phyloP scores from a whole-genome alignment of 2,797 vertebrate genomes.

The Enteromius mattozi region DNA sequence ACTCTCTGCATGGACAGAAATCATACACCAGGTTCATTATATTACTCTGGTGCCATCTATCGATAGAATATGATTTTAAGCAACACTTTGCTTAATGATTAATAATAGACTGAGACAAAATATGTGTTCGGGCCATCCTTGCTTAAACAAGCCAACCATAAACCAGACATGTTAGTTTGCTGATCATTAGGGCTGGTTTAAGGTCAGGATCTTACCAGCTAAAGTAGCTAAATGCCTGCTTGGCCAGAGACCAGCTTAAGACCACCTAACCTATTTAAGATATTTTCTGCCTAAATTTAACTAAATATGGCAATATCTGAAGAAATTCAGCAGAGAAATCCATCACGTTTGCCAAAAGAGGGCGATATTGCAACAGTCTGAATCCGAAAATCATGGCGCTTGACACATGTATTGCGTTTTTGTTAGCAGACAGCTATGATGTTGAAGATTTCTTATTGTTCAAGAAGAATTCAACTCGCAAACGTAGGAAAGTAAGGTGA shows the following conservation, averaged over 20 bases:
- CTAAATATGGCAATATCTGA: background rate
- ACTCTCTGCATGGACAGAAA: background rate
- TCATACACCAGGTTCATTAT: background rate
- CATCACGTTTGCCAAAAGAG: conserved; percentile 13
- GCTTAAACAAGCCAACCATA: too few species aligned
- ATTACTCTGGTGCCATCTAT: conserved; percentile 56
- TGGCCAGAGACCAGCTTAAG: background rate
- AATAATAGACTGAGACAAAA: background rate
- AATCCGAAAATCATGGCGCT: conserved; percentile 50
- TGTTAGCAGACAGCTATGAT: conserved; percentile 62
- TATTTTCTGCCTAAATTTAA: background rate
- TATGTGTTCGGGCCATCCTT: background rate
- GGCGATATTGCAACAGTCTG: background rate
- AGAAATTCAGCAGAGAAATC: background rate
- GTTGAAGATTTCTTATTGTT: conserved; percentile 25
- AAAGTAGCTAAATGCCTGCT: background rate
- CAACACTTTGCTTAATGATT: background rate
- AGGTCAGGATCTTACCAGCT: background rate
- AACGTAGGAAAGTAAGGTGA: conserved; percentile 32
- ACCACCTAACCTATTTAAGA: background rate
- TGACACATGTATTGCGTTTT: conserved; percentile 52
- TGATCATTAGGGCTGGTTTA: background rate
- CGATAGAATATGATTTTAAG: conserved; percentile 23
- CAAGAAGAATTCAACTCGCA: background rate
- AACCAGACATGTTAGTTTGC: background rate